A percentile compares a stretch with the other conserved stretches of the same genome.
These are phyloP conservation scores for Silurus glanis DNA, from an alignment of 2,113 vertebrate genomes.

Conservation along the genomic window DNA sequence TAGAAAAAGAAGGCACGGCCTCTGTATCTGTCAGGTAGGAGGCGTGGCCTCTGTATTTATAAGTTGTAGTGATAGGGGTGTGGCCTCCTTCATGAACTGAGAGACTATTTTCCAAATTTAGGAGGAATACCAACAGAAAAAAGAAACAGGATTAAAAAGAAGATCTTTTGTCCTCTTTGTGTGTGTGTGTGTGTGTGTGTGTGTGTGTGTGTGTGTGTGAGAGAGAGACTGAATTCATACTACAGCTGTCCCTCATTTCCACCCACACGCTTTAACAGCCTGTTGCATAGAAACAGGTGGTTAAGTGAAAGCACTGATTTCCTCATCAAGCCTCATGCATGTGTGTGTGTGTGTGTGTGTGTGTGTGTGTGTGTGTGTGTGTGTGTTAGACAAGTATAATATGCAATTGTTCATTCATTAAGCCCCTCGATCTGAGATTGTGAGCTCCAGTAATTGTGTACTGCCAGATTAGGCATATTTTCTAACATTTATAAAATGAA, in stretches of 20 bases:
- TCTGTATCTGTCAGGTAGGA: not conserved
- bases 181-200: not conserved
- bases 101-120: not conserved
- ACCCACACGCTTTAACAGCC: conserved; percentile 45
- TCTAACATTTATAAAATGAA: not conserved
- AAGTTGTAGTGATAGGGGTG: not conserved
- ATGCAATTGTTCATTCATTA: not conserved
- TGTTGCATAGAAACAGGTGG: conserved; percentile 63
- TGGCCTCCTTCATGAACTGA: not conserved
- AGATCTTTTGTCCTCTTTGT: not conserved
- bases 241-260: conserved; percentile 25
- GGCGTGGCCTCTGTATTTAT: not conserved
- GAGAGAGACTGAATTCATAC: not conserved
- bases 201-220: conserved; percentile 14
- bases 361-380: not conserved
- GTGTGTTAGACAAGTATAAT: not conserved
- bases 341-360: not conserved
- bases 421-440: not conserved
- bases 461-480: not conserved
- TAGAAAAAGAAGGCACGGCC: not conserved
- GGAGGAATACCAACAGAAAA: not conserved
- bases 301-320: conserved; percentile 45
- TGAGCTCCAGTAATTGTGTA: not conserved
- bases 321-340: conserved; percentile 25
- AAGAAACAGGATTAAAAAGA: not conserved